Base-by-base conservation (phyloP, 1,140 invertebrate species). In the Doryteuthis pealeii region DNA sequence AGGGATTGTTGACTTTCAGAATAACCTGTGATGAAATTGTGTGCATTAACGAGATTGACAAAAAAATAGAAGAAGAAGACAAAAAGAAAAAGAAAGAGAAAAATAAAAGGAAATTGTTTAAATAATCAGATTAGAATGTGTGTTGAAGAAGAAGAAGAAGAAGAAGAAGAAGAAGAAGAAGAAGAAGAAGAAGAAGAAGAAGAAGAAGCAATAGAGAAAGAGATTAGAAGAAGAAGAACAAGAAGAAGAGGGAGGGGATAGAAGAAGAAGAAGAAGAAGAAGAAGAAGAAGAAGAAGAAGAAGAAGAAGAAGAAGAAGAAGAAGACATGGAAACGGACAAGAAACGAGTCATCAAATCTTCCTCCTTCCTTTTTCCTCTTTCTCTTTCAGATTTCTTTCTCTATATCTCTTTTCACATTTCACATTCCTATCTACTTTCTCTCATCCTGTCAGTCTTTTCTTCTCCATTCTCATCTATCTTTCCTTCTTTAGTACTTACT, bases 351-450 rank as follows among this genome's bases (percentile, higher is more conserved):
- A 32, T 26, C 18, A 12, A 18, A 6, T 68, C 28, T 28, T 22
- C 35, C 28, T 33, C 43, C 32, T 18, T 28, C 49, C 43, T 40
- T 66, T 49, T 69, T 54, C 43, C 73, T 74, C 66, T 62, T 68
- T 54, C 54, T 31, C 69, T 70, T 45, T 71, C 73, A 5, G 3
- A 3, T 40, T 10, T 40, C 35, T 40, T 10, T 40, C 35, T 40
- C 35, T 10, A 5, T 5, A 5, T 10, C 35, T 40, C 10, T 10
- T 40, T 10, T 40, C 35, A 5, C 35, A 3, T 40, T 40, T 10
- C 10, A 3, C 10, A 3, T 10, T 10, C 10, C 35, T 10, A 3
- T 40, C 35, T 40, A 3, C 10, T 10, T 40, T 10, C 35, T 10
- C 3, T 40, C 35, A 3, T 40, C 10, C 35, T 40, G 4, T 40